Conservation (phyloP, 2,888 invertebrate species). For the Lymantria dispar region DNA sequence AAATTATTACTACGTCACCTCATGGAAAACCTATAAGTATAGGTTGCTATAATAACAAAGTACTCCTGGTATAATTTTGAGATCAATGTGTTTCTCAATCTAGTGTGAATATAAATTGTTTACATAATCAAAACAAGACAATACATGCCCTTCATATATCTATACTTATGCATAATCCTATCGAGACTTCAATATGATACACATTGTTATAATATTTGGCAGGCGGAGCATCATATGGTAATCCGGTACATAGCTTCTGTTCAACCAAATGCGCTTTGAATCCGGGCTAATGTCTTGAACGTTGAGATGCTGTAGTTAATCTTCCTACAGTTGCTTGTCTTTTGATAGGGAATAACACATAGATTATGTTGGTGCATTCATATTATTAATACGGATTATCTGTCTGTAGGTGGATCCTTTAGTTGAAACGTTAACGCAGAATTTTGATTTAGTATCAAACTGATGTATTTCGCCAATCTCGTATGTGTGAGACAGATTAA, state of each 20-base stretch:
- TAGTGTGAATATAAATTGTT: no score
- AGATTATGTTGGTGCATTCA: conserved; percentile 58
- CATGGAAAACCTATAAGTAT: no score
- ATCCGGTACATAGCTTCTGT: conserved; percentile 34
- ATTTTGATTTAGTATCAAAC: conserved; percentile 28
- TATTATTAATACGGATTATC: conserved; percentile 58
- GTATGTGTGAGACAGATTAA: no score
- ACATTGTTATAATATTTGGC: conserved; percentile 33
- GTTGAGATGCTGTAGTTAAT: conserved; percentile 50
- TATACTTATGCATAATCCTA: neutral
- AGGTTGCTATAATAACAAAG: no score
- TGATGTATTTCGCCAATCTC: neutral
- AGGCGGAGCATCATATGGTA: conserved; percentile 21
- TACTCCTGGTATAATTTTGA: no score
- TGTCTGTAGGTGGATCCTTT: conserved; percentile 43
- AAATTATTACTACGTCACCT: no score
- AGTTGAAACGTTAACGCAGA: conserved; percentile 43
- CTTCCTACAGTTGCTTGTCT: conserved; percentile 48
- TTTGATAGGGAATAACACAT: conserved; percentile 53
- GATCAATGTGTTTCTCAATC: no score
- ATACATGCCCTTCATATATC: neutral
- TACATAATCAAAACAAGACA: neutral
- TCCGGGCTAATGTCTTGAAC: conserved; percentile 40
- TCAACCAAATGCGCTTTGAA: conserved; percentile 28
- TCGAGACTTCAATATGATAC: conserved; percentile 14